Conservation (phyloP, 2,797 vertebrate genomes). For the Enteromius anoplus region DNA sequence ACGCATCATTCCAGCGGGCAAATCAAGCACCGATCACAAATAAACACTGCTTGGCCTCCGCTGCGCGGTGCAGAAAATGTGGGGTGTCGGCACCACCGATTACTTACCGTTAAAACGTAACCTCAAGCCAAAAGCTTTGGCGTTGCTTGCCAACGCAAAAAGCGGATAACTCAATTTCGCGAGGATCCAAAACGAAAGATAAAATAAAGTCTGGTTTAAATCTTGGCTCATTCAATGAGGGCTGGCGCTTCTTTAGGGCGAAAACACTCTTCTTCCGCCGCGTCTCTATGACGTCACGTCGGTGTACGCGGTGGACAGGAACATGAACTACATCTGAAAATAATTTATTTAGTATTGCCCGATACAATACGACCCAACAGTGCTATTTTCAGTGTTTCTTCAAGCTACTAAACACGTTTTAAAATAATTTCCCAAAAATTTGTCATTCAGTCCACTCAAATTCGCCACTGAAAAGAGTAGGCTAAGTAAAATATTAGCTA, state of each 20-base stretch:
- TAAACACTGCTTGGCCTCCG: constrained; percentile 37
- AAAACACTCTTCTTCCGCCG: constrained; percentile 54
- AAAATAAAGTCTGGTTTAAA: constrained; percentile 33
- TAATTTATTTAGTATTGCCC: background rate
- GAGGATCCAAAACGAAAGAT: background rate
- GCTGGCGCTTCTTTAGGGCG: constrained; percentile 56
- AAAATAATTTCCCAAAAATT: background rate
- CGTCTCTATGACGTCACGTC: constrained; percentile 49
- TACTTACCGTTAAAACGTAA: constrained; percentile 43
- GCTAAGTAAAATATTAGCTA: background rate
- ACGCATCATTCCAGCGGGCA: constrained; percentile 3
- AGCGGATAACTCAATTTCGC: background rate
- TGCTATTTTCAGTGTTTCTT: background rate
- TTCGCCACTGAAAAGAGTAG: background rate
- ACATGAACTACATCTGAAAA: background rate
- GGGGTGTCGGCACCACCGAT: constrained; percentile 3
- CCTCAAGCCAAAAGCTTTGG: constrained; percentile 17
- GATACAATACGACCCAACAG: no score
- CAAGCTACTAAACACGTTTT: background rate
- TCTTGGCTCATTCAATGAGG: constrained; percentile 58
- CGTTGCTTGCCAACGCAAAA: constrained; percentile 15
- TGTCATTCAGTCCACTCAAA: background rate
- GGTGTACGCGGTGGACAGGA: background rate
- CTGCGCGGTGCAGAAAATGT: constrained; percentile 20
- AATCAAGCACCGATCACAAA: constrained; percentile 31